Conservation (phyloP, 2,797 vertebrate species). For the Erpetoichthys calabaricus region DNA sequence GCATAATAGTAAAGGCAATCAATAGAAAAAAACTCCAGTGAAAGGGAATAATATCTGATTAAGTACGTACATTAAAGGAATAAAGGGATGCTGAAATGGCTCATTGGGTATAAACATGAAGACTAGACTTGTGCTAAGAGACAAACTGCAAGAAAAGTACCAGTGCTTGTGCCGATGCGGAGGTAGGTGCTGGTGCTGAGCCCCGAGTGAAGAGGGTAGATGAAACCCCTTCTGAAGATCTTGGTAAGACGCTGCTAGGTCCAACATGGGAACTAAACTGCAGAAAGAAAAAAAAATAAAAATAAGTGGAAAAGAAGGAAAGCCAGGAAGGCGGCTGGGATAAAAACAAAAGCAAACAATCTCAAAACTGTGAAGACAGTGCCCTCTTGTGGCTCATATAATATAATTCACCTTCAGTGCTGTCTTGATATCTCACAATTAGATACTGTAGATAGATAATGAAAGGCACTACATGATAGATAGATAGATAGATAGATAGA, state of each 20-base stretch:
- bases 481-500: too few species aligned
- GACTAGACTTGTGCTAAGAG: too few species aligned
- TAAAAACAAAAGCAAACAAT: too few species aligned
- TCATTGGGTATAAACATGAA: background rate
- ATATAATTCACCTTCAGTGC: too few species aligned
- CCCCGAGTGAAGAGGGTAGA: conserved; percentile 36
- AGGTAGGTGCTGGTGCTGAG: conserved; percentile 38
- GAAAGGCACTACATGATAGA: too few species aligned
- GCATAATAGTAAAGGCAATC: too few species aligned
- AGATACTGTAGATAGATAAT: too few species aligned
- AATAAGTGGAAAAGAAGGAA: background rate
- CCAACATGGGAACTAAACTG: conserved; percentile 34
- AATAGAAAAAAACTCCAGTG: too few species aligned
- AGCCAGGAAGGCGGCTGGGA: too few species aligned
- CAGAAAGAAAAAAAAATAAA: background rate
- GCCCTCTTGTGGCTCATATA: too few species aligned
- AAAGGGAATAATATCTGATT: background rate
- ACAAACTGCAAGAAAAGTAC: conserved; percentile 26
- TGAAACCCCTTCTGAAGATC: conserved; percentile 38
- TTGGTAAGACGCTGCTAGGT: conserved; percentile 29
- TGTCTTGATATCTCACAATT: too few species aligned
- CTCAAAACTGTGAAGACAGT: too few species aligned
- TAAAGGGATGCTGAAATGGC: background rate
- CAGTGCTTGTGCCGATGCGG: conserved; percentile 46
- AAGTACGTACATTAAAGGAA: background rate